Conservation (phyloP, 1,140 invertebrate genomes). For the Berghia stephanieae region DNA sequence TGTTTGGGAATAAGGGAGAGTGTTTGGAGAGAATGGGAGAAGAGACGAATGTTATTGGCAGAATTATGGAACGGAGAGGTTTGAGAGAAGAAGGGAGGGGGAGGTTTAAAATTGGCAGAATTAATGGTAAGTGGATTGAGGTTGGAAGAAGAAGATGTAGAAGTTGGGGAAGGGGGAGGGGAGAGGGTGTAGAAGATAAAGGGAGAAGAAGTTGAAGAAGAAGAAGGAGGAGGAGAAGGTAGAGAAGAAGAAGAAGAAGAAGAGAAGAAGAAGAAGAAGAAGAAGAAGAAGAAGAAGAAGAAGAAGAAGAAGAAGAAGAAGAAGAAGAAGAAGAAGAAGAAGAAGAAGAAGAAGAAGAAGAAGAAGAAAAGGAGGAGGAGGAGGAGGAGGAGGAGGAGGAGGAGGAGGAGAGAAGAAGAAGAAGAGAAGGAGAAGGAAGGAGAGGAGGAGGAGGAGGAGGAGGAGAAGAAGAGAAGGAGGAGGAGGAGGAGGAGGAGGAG, state of each 20-base stretch:
- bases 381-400: neutral
- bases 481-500: neutral
- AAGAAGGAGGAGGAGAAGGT: neutral
- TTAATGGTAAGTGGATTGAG: too few species aligned
- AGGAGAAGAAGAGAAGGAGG: conserved; percentile 1
- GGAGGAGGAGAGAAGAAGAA: neutral
- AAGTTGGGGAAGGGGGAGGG: too few species aligned
- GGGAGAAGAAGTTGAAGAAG: neutral
- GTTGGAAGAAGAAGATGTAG: too few species aligned
- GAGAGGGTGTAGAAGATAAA: neutral
- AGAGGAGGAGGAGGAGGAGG: neutral
- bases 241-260: neutral
- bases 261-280: neutral
- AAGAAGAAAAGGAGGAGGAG: neutral
- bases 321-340: neutral
- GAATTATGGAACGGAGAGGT: too few species aligned
- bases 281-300: neutral
- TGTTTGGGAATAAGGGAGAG: too few species aligned
- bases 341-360: neutral
- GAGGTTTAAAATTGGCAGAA: too few species aligned
- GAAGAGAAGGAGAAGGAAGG: neutral
- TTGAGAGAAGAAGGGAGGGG: too few species aligned
- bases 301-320: neutral
- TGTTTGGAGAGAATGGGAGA: too few species aligned
- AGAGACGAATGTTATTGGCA: too few species aligned